Conservation (phyloP, 23 tunicate genomes). For the Phallusia fumigata region DNA sequence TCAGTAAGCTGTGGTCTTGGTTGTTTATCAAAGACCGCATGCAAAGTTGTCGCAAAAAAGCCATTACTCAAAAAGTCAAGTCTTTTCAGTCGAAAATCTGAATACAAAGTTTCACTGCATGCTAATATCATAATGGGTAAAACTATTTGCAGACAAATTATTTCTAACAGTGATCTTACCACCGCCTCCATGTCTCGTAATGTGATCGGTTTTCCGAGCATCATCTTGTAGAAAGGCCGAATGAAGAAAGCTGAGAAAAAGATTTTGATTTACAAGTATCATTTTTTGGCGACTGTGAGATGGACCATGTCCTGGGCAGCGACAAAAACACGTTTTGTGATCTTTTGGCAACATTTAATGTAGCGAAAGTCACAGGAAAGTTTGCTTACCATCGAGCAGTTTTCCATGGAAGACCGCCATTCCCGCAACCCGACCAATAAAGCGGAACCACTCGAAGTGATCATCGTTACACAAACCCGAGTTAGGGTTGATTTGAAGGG, state of each 20-base stretch:
- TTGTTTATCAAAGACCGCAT: no score
- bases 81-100: no score
- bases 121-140: no score
- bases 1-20: no score
- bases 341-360: neutral
- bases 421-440: conserved; percentile 98
- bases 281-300: neutral
- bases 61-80: no score
- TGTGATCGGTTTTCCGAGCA: conserved; percentile 95
- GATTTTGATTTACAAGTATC: neutral
- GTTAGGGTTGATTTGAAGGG: conserved; percentile 97
- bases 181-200: conserved; percentile 96
- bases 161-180: no score
- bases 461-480: conserved; percentile 90
- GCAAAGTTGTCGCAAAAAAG: no score
- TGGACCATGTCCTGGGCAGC: neutral
- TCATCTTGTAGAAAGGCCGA: conserved; percentile 99
- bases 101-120: no score
- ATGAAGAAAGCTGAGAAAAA: conserved; percentile 89
- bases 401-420: conserved; percentile 99
- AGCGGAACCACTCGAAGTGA: conserved; percentile 83
- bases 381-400: conserved; percentile 77
- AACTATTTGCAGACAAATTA: no score
- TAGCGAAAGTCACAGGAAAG: neutral
- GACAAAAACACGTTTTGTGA: neutral